Evolutionary conservation across 2,113 vertebrate species (phyloP).

Genomic region (Zeus faber): DNA sequence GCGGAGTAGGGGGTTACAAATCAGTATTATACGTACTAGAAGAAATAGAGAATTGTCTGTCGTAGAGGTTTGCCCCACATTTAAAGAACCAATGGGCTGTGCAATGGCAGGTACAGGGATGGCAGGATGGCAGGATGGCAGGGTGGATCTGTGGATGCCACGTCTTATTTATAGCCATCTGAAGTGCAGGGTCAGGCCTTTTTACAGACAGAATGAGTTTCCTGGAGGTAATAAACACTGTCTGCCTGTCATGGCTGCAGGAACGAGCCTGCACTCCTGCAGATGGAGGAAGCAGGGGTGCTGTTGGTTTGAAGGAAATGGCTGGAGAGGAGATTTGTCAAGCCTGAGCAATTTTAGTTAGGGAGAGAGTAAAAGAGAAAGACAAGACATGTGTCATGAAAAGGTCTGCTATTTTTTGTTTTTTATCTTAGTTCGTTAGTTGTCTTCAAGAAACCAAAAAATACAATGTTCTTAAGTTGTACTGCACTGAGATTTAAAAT

Average conservation of each 20-base stretch:
- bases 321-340: conserved; percentile 1
- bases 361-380: neutral
- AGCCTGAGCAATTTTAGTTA: neutral
- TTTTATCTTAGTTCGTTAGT: too few relatives aligned
- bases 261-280: conserved; percentile 26
- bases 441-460: too few relatives aligned
- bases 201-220: conserved; percentile 53
- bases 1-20: too few relatives aligned
- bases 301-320: conserved; percentile 1
- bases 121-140: conserved; percentile 30
- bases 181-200: conserved; percentile 67
- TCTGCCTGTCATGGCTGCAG: conserved; percentile 33
- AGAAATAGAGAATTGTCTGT: neutral
- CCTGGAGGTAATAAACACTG: conserved; percentile 53
- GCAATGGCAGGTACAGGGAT: conserved; percentile 37
- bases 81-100: conserved; percentile 39
- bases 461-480: too few relatives aligned
- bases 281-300: conserved; percentile 22
- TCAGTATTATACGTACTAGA: too few relatives aligned
- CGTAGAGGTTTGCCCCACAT: neutral
- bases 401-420: too few relatives aligned
- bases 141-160: conserved; percentile 40
- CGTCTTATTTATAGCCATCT: conserved; percentile 66
- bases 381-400: too few relatives aligned
- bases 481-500: too few relatives aligned